A percentile compares a stretch with the other conserved stretches of the same genome.
phyloP scores from a whole-genome alignment of 2,797 vertebrate genomes.

The Sebastes variabilis region DNA sequence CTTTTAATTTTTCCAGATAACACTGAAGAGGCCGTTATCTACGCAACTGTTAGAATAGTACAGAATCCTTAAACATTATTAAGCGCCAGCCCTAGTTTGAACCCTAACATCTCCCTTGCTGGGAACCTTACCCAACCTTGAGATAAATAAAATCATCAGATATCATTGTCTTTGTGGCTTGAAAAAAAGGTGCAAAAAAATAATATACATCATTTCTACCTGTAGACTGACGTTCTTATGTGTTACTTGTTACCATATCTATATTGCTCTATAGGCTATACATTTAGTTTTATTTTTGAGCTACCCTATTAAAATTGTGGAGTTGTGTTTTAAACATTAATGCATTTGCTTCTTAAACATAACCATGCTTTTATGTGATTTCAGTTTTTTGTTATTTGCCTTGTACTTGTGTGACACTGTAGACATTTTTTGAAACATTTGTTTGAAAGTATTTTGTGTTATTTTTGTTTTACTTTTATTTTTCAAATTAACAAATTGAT shows the following conservation, averaged over 20 bases:
- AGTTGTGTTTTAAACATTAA: not conserved
- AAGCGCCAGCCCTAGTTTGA: not conserved
- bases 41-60: not conserved
- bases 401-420: too few relatives aligned
- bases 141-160: not conserved
- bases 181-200: not conserved
- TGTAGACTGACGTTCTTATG: not conserved
- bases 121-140: not conserved
- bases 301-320: not conserved
- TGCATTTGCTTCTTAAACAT: not conserved
- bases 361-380: not conserved
- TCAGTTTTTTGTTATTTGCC: not conserved
- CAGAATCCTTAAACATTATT: not conserved
- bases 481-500: not conserved
- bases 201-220: not conserved
- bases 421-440: too few relatives aligned
- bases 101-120: not conserved
- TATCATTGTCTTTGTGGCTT: not conserved
- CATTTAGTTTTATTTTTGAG: not conserved
- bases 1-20: not conserved
- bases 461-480: not conserved
- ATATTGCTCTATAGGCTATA: not conserved
- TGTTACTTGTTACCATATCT: not conserved
- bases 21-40: not conserved
- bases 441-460: too few relatives aligned